Conservation (phyloP, 2,888 invertebrate genomes). For the Ischnura elegans region DNA sequence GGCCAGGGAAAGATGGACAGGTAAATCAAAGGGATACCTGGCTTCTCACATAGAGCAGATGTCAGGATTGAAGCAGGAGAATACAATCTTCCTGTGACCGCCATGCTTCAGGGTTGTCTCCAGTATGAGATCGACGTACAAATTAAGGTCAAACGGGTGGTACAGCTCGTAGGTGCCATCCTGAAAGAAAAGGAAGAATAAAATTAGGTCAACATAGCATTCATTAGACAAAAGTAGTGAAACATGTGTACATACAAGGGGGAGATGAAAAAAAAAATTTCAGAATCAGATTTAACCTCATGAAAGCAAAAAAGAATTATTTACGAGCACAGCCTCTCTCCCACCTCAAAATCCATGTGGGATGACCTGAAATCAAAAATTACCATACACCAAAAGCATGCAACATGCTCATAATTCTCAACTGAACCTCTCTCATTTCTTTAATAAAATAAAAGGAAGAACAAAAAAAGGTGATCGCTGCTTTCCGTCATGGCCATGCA, state of each 20-base stretch:
- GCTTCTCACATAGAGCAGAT: conserved; percentile 90
- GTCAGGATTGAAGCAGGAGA: conserved; percentile 98
- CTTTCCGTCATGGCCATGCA: background rate
- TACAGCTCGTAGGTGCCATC: conserved; percentile 93
- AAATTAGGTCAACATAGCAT: conserved; percentile 40
- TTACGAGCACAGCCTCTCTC: background rate
- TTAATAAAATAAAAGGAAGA: background rate
- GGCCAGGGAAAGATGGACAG: conserved; percentile 30
- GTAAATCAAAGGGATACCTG: conserved; percentile 63
- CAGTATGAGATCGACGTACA: conserved; percentile 93
- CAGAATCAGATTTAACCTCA: background rate
- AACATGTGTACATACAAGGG: background rate
- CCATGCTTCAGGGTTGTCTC: conserved; percentile 91
- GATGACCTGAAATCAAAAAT: background rate
- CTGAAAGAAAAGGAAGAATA: conserved; percentile 73
- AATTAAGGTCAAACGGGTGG: conserved; percentile 94
- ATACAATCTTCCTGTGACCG: conserved; percentile 90
- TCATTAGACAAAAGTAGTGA: background rate
- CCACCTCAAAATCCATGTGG: background rate
- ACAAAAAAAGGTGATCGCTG: background rate
- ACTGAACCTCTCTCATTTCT: background rate
- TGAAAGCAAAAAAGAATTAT: background rate
- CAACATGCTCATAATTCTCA: conserved; percentile 1
- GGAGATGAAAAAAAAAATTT: background rate
- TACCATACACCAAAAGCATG: background rate